Base-by-base conservation (phyloP, 1,140 invertebrate genomes). In the Drosophila malerkotliana region DNA sequence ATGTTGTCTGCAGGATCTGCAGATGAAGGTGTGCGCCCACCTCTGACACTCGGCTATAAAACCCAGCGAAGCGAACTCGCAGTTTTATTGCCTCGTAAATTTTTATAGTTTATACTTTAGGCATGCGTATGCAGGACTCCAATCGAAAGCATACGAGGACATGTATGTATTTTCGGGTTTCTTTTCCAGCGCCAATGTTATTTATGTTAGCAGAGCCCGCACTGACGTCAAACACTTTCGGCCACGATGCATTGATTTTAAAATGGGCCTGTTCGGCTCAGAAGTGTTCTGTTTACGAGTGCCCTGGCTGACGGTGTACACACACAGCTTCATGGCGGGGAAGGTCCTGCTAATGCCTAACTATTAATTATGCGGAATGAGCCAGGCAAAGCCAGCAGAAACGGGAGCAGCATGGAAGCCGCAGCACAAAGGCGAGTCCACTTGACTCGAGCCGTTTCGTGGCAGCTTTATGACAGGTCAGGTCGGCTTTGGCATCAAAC, bases 41-140 rank as follows among this genome's bases (percentile, higher is more conserved):
- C 34, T 26, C 9, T 15, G 5, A 8, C 8, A 12, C 15, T 47
- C 15, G 34, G 64, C 58, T 34, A 79, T 90, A 90, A 90, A 90
- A 90, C 72, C 90, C 81, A 90, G 81, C 77, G 72, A 55, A 79
- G 79, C 84, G 63, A 77, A 66, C 76, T 90, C 87, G 64, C 87
- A 83, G 72, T 88, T 90, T 90, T 90, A 90, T 90, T 75, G 79
- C 79, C 83, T 88, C 88, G 88, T 90, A 90, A 90, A 90, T 90
- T 90, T 90, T 90, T 90, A 90, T 90, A 84, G 88, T 88, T 90
- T 72, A 85, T 90, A 84, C 77, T 85, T 78, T 75, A 54, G 73
- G 80, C 73, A 69, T 78, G 71, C 72, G 78, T 87, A 82, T 87
- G 64, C 77, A 78, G 45, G 62, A 24, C 56, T 58, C 55, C 41